Evolutionary conservation across 2,113 vertebrate genomes (phyloP).

Genomic region (Carollia perspicillata): DNA sequence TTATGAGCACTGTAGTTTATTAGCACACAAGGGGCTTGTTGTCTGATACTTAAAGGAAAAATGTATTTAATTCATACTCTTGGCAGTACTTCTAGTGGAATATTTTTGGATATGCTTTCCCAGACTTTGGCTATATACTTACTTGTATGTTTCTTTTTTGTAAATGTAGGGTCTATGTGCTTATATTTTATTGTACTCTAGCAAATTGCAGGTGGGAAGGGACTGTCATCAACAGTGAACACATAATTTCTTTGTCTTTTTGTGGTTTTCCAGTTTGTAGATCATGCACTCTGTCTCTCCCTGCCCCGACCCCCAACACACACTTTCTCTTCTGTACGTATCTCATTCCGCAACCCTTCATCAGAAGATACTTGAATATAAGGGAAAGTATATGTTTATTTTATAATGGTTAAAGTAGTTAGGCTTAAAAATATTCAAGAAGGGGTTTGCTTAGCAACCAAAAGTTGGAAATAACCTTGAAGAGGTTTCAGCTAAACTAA

Average conservation of each 20-base stretch:
- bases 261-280: background rate
- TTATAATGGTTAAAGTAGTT: background rate
- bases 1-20: background rate
- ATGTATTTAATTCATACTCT: background rate
- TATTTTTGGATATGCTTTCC: background rate
- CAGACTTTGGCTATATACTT: background rate
- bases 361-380: background rate
- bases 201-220: background rate
- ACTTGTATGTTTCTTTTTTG: background rate
- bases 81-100: background rate
- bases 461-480: background rate
- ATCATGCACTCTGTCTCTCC: too few relatives aligned
- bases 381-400: background rate
- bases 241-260: background rate
- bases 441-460: background rate
- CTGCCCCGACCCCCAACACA: background rate
- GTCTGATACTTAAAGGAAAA: background rate
- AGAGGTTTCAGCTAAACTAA: background rate
- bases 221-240: background rate
- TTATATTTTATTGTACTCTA: background rate
- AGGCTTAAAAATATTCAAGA: background rate
- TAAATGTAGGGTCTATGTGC: background rate
- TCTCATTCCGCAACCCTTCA: background rate
- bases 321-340: background rate
- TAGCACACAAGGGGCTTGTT: background rate